Percentiles rank a stretch among this genome's conserved stretches.
These are phyloP conservation scores for Drosophila saltans DNA, from an alignment of 1,140 invertebrate genomes.

Conservation along the genomic window DNA sequence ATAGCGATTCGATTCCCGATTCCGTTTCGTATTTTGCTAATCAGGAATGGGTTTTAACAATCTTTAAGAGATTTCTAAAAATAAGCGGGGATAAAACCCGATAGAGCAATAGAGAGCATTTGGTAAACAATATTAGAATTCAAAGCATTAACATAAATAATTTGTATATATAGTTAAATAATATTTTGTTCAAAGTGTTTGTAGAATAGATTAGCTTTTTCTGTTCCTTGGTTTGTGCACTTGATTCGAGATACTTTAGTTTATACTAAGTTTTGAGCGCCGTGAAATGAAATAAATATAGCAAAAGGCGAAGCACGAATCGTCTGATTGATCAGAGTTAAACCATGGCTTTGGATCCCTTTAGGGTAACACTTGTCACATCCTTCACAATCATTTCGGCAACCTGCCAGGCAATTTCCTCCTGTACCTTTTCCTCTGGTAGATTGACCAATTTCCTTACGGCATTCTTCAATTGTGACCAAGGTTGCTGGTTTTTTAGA, in stretches of 20 bases:
- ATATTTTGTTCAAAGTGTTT: not conserved
- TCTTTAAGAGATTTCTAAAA: too few relatives aligned
- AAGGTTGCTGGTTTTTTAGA: constrained; percentile 83
- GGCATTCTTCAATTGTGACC: constrained; percentile 85
- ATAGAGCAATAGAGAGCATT: not conserved
- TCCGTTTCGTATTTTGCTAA: not conserved
- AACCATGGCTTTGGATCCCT: constrained; percentile 48
- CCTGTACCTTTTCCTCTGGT: constrained; percentile 93
- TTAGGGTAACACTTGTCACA: constrained; percentile 93
- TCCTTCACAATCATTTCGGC: constrained; percentile 97
- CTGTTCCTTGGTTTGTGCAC: not conserved
- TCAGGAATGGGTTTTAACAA: too few relatives aligned
- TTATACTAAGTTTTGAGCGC: constrained; percentile 6
- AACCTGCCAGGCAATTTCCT: constrained; percentile 97
- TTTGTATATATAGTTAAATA: not conserved
- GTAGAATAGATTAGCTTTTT: not conserved
- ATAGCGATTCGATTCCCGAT: not conserved
- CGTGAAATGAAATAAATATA: not conserved
- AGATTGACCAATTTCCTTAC: constrained; percentile 91
- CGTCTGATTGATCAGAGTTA: not conserved
- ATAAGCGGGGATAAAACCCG: not conserved
- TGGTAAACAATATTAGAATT: not conserved
- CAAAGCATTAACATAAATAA: constrained; percentile 2
- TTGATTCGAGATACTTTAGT: constrained; percentile 1
- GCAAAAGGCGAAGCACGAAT: constrained; percentile 3